Evolutionary conservation across 2,113 vertebrate genomes (phyloP), one percentile per base, ranked within the genome.

Genomic region (Psilopsiagon aurifrons): DNA sequence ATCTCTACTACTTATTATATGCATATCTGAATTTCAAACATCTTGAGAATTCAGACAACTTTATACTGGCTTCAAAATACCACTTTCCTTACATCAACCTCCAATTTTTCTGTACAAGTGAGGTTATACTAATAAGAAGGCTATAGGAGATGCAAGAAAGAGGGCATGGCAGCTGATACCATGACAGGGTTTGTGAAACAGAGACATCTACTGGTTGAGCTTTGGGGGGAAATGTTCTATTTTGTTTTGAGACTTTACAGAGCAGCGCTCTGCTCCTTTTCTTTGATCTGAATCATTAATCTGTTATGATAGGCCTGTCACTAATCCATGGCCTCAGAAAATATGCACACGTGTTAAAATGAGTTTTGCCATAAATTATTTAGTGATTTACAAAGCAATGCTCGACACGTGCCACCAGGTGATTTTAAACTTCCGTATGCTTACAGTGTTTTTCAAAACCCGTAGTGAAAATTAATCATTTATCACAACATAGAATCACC

Each of bases 131-230:
- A 29, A 11, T 16, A 59, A 75, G 75, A 87, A 82, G 11, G 52
- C 57, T 41, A 2, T 13, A 62, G 39, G 16, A 66, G 31, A 20
- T 3, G 9, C 55, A 94, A 59, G 16, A 0, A 3, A 44, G 74
- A 89, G 60, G 33, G 68, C 57, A 33, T 49, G 78, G 83, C 39
- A 88, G 64, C 84, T n/a, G 33, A 63, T 17, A 43, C 82, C 83
- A 83, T 10, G 20, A 55, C 88, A 57, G 94, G 29, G 67, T 85
- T 83, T 95, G 96, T 94, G 96, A 95, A 87, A 97, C 94, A 98
- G 97, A 90, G 98, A 96, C 97, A 95, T 92, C 98, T 98, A 85
- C 97, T 97, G 97, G 97, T 75, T 25, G 35, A 93, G 81, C 63
- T 77, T 25, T 44, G 17, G 89, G 92, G 86, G 63, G 55, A 84